A percentile compares a stretch with the other conserved stretches of the same genome.
Evolutionary conservation across 2,797 vertebrate species (phyloP).

Genomic region (Catharus ustulatus): DNA sequence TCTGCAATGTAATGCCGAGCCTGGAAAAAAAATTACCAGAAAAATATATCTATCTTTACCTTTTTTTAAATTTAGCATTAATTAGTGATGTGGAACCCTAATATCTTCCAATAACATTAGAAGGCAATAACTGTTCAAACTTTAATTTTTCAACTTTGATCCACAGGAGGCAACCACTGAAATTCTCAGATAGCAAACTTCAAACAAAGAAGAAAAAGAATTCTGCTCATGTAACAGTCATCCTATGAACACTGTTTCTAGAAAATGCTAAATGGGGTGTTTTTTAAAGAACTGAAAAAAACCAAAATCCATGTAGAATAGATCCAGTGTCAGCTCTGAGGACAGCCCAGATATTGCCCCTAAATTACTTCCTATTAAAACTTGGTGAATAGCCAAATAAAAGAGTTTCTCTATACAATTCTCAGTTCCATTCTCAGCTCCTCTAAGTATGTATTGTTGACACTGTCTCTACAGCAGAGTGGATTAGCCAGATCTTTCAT

Average conservation of each 20-base stretch:
- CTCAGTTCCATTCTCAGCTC: neutral
- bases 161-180: neutral
- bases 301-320: neutral
- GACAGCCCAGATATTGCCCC: neutral
- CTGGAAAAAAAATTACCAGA: slow-evolving; percentile 55
- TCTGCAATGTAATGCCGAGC: slow-evolving; percentile 83
- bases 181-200: neutral
- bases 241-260: neutral
- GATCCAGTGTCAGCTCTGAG: neutral
- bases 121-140: neutral
- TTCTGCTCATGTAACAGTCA: neutral
- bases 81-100: neutral
- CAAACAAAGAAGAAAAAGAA: neutral
- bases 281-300: neutral
- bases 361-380: neutral
- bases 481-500: slow-evolving; percentile 11
- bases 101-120: neutral
- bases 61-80: neutral
- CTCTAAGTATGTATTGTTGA: neutral
- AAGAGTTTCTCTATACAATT: neutral
- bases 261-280: neutral
- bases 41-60: neutral
- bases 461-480: neutral
- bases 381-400: neutral
- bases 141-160: neutral